A percentile compares a stretch with the other conserved stretches of the same genome.
Conservation (phyloP, 2,888 invertebrate genomes). For the Autographa pulchrina region DNA sequence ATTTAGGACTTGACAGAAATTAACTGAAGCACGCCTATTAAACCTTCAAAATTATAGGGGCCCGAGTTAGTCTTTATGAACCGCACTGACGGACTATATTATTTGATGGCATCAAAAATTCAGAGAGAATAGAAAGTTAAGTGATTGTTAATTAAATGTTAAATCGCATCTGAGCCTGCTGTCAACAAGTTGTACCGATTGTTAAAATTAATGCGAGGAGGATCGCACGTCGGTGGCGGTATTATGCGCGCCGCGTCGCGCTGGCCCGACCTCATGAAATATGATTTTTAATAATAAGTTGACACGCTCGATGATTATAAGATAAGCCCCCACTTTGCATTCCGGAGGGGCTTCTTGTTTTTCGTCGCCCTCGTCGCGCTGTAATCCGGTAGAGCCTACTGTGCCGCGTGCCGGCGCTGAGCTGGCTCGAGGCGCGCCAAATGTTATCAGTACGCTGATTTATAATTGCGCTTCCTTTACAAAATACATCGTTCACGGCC, state of each 20-base stretch:
- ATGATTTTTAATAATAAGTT: conserved; percentile 90
- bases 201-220: conserved; percentile 73
- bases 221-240: conserved; percentile 47
- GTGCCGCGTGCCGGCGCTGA: conserved; percentile 50
- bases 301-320: conserved; percentile 90
- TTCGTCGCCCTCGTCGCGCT: conserved; percentile 75
- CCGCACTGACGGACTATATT: conserved; percentile 29
- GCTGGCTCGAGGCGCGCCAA: conserved; percentile 63
- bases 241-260: conserved; percentile 80
- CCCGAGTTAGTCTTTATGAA: conserved; percentile 41
- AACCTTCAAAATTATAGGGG: conserved; percentile 60
- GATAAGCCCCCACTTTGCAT: conserved; percentile 89
- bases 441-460: conserved; percentile 69
- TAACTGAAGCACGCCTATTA: conserved; percentile 73
- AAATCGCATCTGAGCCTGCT: conserved; percentile 64
- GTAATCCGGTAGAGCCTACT: conserved; percentile 83
- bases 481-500: conserved; percentile 35
- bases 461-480: conserved; percentile 48
- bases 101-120: conserved; percentile 47
- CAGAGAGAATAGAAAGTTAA: conserved; percentile 42
- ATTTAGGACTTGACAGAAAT: conserved; percentile 84
- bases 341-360: conserved; percentile 85
- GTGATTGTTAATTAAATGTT: conserved; percentile 66
- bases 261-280: conserved; percentile 82
- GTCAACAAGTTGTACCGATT: conserved; percentile 71